Evolutionary conservation across 2,888 invertebrate genomes (phyloP), one percentile per base, ranked within the genome.

Genomic region (Agrochola litura): DNA sequence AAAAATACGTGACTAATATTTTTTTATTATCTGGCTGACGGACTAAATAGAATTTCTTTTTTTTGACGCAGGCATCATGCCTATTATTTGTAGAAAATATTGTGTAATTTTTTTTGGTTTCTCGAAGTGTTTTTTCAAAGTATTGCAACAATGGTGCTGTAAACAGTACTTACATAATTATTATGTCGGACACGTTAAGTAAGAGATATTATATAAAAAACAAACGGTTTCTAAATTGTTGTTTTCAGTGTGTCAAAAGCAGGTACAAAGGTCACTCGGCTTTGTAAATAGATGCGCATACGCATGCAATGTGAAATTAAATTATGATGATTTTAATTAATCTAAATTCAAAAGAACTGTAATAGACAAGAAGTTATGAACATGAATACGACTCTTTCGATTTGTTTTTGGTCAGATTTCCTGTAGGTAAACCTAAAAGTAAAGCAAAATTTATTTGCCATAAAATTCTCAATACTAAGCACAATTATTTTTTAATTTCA

Each of bases 401-500:
- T 30, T 30, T 30, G 2, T 30, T 30, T 30, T 30, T 30, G 30
- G 30, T 30, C 30, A 30, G 30, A 30, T 30, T 30, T 30, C 30
- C 30, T 30, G 30, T 30, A 30, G 30, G 30, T 30, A 30, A 30
- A 30, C 30, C 30, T 30, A 30, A 1, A 30, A 30, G 30, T 30
- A 30, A 30, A 30, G 30, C 30, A 30, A 30, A 30, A n/a, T n/a
- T 30, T 30, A 30, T 30, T 30, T 30, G 8, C 12, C 12, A 5
- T 30, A 43, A 19, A 25, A 56, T 14, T 6, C 6, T 6, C 25
- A 71, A 16, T 52, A 61, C 16, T 52, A 49, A 74, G 4, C 9
- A 14, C 30, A 12, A 6, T 5, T 6, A 0, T 14, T 46, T 46
- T 66, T 16, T 5, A 2, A 22, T 81, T 83, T 66, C 79, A 81